Percentiles rank a stretch among this genome's conserved stretches.
These are phyloP conservation scores for Noctua comes DNA, from an alignment of 2,888 invertebrate species.

Conservation along the genomic window DNA sequence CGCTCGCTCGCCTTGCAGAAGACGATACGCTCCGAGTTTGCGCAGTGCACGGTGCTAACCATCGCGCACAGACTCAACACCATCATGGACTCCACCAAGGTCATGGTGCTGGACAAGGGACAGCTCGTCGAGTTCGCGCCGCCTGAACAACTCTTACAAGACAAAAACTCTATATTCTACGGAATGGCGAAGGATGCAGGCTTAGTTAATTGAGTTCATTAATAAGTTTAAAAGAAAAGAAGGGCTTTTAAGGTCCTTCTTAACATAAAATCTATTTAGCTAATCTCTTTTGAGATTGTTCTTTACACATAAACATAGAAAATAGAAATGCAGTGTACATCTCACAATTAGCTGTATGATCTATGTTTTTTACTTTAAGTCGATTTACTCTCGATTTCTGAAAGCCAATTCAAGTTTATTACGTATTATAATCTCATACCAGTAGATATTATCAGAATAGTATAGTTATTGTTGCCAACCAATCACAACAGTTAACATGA, in stretches of 20 bases:
- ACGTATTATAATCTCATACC: neutral
- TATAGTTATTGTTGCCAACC: neutral
- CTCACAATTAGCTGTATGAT: conserved; percentile 12
- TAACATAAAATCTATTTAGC: neutral
- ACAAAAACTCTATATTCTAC: conserved; percentile 90
- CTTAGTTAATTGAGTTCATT: conserved; percentile 86
- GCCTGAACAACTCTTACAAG: conserved; percentile 91
- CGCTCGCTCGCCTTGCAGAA: conserved; percentile 89
- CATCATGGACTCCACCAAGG: conserved; percentile 96
- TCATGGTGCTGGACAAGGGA: conserved; percentile 95
- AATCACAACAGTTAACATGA: neutral
- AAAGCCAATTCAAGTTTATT: neutral
- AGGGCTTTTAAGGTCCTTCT: neutral
- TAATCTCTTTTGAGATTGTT: conserved; percentile 28
- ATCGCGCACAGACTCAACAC: conserved; percentile 98
- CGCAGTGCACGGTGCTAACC: conserved; percentile 96
- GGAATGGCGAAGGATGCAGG: conserved; percentile 97
- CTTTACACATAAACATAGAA: neutral
- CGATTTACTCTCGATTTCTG: conserved; percentile 15
- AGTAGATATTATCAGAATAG: neutral
- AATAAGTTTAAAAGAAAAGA: neutral
- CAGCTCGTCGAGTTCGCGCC: conserved; percentile 94
- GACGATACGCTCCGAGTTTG: conserved; percentile 96
- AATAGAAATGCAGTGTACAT: neutral
- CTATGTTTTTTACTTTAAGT: neutral